Conservation (phyloP, 2,113 vertebrate species). For the Columba janthina region DNA sequence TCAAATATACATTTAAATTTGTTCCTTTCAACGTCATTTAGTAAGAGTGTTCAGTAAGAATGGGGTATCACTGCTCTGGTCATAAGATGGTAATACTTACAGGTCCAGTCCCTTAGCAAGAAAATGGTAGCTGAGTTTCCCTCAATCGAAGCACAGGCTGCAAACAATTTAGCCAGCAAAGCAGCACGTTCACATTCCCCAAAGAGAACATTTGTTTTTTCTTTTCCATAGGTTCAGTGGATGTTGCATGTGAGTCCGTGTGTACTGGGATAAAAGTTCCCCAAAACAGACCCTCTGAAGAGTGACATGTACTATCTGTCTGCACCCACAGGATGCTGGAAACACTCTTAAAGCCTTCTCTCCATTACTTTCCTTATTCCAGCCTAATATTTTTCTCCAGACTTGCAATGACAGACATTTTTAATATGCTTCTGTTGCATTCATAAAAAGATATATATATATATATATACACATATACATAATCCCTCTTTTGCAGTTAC, state of each 20-base stretch:
- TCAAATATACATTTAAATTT: background rate
- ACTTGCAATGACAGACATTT: background rate
- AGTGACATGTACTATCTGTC: background rate
- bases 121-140: background rate
- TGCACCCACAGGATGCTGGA: background rate
- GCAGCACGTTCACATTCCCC: background rate
- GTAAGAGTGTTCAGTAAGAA: background rate
- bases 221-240: background rate
- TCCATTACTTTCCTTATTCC: background rate
- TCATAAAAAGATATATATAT: background rate
- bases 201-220: background rate
- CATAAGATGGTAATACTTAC: background rate
- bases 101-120: background rate
- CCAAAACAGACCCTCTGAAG: background rate
- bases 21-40: background rate
- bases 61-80: background rate
- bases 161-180: background rate
- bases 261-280: background rate
- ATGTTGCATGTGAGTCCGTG: rapidly evolving
- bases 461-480: background rate
- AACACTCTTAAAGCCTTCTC: background rate
- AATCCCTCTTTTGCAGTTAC: background rate
- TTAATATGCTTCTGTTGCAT: conserved; percentile 22
- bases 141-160: background rate
- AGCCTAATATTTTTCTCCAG: background rate